Evolutionary conservation across 2,888 invertebrate species (phyloP), one percentile per base, ranked within the genome.

Genomic region (Dynastes grantii): DNA sequence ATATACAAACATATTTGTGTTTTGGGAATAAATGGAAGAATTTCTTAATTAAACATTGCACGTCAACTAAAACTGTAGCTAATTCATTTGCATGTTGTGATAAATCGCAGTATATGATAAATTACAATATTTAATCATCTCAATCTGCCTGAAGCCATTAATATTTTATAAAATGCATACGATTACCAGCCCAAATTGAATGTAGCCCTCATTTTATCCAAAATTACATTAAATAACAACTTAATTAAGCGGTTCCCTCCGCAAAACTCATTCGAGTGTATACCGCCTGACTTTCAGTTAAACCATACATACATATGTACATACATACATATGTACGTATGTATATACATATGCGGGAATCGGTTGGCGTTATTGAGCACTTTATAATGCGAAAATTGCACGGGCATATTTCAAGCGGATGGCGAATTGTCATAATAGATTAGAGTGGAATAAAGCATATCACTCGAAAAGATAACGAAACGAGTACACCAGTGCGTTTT

Each of bases 181-280:
- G 29, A 61, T 16, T 27, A 27, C 27, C 61, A 2, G 11, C 9
- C 6, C 27, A 61, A 61, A 61, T 61, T 61, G 29, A 61, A 61
- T 9, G 11, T 29, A 29, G 29, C 11, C 11, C 61, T 29, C 61
- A 29, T 29, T 61, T 27, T 61, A 61, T 61, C 27, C 61, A 61
- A n/a, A n/a, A 61, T 61, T 61, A 61, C 11, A 61, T 61, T 61
- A 27, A 61, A 61, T 61, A 61, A 61, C 61, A 61, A 27, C 61
- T 61, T 61, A 61, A 61, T 61, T 61, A 61, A 29, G 22, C 61
- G 32, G 2, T 61, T 6, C 61, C 61, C 27, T 61, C 22, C 6
- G 6, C n/a, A 5, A n/a, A n/a, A 53, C 6, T n/a, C 16, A 53
- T 53, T 53, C n/a, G n/a, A 16, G 2, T n/a, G 16, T 6, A 53